Base-by-base conservation (phyloP, 2,113 vertebrate genomes). In the Seriola quinqueradiata region DNA sequence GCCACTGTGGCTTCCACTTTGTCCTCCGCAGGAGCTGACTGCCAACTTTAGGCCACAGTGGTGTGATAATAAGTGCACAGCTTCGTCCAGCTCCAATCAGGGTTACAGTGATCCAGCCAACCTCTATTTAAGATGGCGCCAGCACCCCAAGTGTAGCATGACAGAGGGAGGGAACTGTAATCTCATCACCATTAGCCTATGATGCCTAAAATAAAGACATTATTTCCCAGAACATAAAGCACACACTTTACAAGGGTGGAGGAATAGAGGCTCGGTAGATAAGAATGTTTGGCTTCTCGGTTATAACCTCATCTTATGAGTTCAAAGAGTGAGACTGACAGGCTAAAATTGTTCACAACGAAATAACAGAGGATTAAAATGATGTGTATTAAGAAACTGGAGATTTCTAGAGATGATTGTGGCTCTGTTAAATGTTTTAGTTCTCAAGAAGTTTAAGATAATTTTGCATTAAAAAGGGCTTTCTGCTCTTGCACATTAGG, bases 121-220 rank as follows among this genome's bases (percentile, higher is more conserved):
- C 46, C 61, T 80, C 65, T 75, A 69, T 87, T 86, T 73, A 80
- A 78, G 50, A 81, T 83, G 82, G 77, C 57, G 73, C 72, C 84
- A 69, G 82, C 0, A 6, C 65, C 75, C 38, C 23, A 58, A 82
- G 77, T 75, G 70, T 58, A 38, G 61, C 75, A 28, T 16, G 69
- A 67, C 70, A 36, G 55, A 38, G 61, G 42, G 50, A 46, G 75
- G 77, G 14, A 42, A 40, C 34, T 55, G 72, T 67, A 71, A 82
- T 85, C 71, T 73, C 63, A 77, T 77, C 42, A 25, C 63, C 70
- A 72, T 58, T 71, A 85, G 70, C 8, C 34, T 42, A 58, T 13
- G 70, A 40, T 68, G 76, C 50, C 60, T 48, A 81, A 75, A 83
- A 69, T 55, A 78, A 76, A 71, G 57, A 28, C 36, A 38, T 69